Evolutionary conservation across 2,888 invertebrate species (phyloP), one percentile per base, ranked within the genome.

Genomic region (Leptura quadrifasciata): DNA sequence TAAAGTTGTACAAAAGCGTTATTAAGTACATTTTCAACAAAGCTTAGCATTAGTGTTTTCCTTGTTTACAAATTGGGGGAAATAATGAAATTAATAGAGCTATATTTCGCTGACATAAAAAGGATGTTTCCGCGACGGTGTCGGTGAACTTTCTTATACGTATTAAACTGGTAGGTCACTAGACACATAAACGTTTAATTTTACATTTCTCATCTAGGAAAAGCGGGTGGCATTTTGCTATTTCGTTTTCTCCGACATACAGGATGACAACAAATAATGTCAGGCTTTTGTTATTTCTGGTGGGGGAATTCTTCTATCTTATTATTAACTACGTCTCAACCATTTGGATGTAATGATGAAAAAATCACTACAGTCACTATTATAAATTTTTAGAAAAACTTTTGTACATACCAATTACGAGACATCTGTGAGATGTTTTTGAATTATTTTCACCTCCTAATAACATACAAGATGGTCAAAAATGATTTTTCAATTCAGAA

Each of bases 1-100:
- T 71, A 71, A 71, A 71, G 71, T 71, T 71, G 31, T 31, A 21
- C 60, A 70, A 55, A 67, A 67, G 67, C 55, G 17, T 54, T 27
- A 54, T 55, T 54, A 67, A 67, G 67, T 67, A 67, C 54, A 67
- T 54, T 67, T 67, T 31, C 67, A 24, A 55, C 67, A 55, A 31
- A 27, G 67, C 27, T 24, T 18, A 21, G 52, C 54, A 20, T 24
- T 54, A 24, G 52, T 39, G 67, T 67, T 31, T 18, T 24, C 54
- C 54, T 54, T 67, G 67, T 55, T 67, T 27, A 55, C 67, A 67
- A 67, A 67, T 67, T 67, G 27, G 55, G 55, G 67, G 67, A 27
- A 47, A 67, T 24, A 35, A 63, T 63, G 31, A 63, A 63, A 39
- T 39, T 39, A 39, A 39, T 39, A 39, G 12, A 39, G 12, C 12